Percentiles rank a stretch among this genome's conserved stretches.
These are phyloP conservation scores for Hydrotaea diabolus DNA, from an alignment of 2,888 invertebrate species.

Conservation along the genomic window DNA sequence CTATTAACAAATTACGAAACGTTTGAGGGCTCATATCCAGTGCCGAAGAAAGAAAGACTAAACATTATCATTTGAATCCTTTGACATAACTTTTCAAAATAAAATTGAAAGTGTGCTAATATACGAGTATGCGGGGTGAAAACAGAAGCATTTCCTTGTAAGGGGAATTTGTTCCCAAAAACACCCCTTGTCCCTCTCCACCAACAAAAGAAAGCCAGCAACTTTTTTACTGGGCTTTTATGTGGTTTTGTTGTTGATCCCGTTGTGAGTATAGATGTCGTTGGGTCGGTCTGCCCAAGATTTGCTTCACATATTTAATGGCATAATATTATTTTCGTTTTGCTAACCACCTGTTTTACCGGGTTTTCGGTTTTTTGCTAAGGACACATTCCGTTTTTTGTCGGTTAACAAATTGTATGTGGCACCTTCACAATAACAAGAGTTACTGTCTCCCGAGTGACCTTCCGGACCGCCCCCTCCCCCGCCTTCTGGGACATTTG, in stretches of 20 bases:
- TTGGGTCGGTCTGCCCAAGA: neutral
- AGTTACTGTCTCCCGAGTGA: no score
- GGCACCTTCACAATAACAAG: neutral
- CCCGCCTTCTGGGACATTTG: neutral
- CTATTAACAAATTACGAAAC: constrained; percentile 10
- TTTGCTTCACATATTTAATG: constrained; percentile 16
- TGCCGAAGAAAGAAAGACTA: neutral
- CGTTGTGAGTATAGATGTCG: neutral
- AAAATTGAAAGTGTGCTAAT: neutral
- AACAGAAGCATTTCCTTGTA: no score
- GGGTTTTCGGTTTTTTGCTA: neutral
- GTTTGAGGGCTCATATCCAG: no score
- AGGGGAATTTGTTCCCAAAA: no score
- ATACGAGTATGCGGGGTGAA: no score
- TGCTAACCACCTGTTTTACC: constrained; percentile 17
- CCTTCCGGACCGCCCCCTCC: neutral
- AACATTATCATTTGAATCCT: neutral
- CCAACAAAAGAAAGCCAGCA: no score
- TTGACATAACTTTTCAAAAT: constrained; percentile 1
- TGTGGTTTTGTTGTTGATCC: neutral
- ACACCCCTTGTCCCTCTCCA: no score
- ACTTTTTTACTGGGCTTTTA: neutral
- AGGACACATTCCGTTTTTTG: neutral
- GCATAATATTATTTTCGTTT: constrained; percentile 2
- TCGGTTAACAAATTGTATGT: neutral